phyloP scores from a whole-genome alignment of 1,140 invertebrate genomes.

The Drosophila quadrilineata region DNA sequence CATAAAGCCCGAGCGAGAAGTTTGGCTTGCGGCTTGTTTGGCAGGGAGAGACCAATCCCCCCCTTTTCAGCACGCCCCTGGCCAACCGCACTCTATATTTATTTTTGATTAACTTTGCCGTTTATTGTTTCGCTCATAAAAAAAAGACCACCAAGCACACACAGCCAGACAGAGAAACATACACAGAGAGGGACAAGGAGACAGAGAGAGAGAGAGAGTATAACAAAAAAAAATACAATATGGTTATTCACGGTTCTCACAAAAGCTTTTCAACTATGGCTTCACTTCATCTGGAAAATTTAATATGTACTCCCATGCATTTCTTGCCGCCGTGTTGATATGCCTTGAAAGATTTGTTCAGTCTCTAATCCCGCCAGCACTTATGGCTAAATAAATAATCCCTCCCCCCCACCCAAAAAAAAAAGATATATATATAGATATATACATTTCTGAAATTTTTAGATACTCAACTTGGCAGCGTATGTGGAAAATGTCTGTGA shows the following conservation, averaged over 20 bases:
- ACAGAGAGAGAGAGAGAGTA: background rate
- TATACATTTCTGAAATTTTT: no score
- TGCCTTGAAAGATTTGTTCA: background rate
- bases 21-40: slow-evolving; percentile 26
- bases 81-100: slow-evolving; percentile 16
- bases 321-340: no score
- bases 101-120: slow-evolving; percentile 38
- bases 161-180: background rate
- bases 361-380: no score
- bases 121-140: slow-evolving; percentile 27
- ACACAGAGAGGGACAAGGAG: background rate
- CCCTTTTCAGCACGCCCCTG: no score
- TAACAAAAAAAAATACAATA: slow-evolving; percentile 5
- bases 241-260: slow-evolving; percentile 10
- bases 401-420: no score
- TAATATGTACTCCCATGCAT: slow-evolving; percentile 14
- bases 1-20: slow-evolving; percentile 19
- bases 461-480: no score
- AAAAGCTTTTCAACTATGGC: slow-evolving; percentile 15
- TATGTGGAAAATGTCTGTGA: no score
- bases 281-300: slow-evolving; percentile 15
- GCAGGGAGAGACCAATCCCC: no score
- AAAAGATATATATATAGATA: no score
- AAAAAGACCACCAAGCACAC: background rate
- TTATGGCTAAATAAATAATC: no score